Conservation (phyloP, 2,797 vertebrate genomes). For the Periophthalmus magnuspinnatus region DNA sequence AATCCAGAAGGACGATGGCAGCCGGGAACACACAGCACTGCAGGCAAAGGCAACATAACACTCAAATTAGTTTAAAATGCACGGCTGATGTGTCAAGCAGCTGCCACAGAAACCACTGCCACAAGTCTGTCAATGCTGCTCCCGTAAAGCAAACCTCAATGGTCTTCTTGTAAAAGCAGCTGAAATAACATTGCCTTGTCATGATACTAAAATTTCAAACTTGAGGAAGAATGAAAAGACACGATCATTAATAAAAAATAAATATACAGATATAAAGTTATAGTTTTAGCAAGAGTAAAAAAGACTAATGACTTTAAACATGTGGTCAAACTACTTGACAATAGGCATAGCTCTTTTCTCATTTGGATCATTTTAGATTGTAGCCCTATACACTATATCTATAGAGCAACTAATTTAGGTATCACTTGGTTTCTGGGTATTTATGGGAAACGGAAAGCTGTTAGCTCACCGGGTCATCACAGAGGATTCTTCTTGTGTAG, state of each 20-base stretch:
- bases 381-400: no score
- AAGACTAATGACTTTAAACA: no score
- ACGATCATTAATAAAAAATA: no score
- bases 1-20: slow-evolving; percentile 72
- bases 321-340: no score
- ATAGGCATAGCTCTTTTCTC: no score
- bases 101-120: slow-evolving; percentile 34
- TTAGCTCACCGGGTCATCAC: slow-evolving; percentile 75
- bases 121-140: not conserved
- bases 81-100: slow-evolving; percentile 25
- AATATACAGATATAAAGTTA: no score
- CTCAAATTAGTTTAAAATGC: slow-evolving; percentile 18
- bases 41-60: slow-evolving; percentile 18
- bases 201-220: not conserved
- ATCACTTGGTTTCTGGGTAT: not conserved
- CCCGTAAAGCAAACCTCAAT: not conserved
- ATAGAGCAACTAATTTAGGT: not conserved
- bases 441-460: slow-evolving; percentile 2
- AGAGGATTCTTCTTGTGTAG: slow-evolving; percentile 73
- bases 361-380: not conserved
- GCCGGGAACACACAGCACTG: slow-evolving; percentile 80
- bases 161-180: not conserved
- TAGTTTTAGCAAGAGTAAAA: no score
- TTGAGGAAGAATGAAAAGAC: not conserved
- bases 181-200: not conserved